A percentile compares a stretch with the other conserved stretches of the same genome.
Evolutionary conservation across 2,888 invertebrate genomes (phyloP).

Genomic region (Cosmorhoe ocellata): DNA sequence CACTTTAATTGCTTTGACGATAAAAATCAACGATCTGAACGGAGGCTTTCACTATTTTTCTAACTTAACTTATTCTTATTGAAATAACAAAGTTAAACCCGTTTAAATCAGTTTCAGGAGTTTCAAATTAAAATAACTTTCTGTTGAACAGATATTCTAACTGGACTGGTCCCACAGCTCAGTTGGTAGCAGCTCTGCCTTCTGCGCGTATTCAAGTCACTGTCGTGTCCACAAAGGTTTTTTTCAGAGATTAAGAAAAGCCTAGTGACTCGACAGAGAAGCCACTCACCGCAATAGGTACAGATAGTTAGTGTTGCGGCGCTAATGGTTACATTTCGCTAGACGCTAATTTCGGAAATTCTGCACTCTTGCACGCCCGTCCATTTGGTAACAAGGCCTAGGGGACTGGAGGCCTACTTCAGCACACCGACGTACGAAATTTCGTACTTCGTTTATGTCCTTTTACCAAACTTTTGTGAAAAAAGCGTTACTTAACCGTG

Average conservation of each 20-base stretch:
- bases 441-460: too few relatives aligned
- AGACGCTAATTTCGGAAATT: slow-evolving; percentile 9
- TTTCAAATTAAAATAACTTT: too few relatives aligned
- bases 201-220: too few relatives aligned
- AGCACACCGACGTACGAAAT: too few relatives aligned
- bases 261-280: too few relatives aligned
- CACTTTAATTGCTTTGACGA: slow-evolving; percentile 55
- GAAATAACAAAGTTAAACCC: neutral
- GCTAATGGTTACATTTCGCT: slow-evolving; percentile 20
- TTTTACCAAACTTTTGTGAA: too few relatives aligned
- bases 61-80: slow-evolving; percentile 2
- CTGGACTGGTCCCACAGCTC: too few relatives aligned
- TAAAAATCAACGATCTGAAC: slow-evolving; percentile 37
- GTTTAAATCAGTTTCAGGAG: slow-evolving; percentile 4
- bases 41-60: slow-evolving; percentile 19
- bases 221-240: too few relatives aligned
- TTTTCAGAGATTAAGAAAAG: neutral
- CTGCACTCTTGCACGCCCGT: slow-evolving; percentile 16
- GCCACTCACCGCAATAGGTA: too few relatives aligned
- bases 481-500: too few relatives aligned
- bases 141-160: too few relatives aligned
- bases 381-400: slow-evolving; percentile 12
- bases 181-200: too few relatives aligned
- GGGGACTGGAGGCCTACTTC: neutral
- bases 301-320: neutral